Base-by-base conservation (phyloP, 2,888 invertebrate genomes). In the Ramazzottius varieornatus region DNA sequence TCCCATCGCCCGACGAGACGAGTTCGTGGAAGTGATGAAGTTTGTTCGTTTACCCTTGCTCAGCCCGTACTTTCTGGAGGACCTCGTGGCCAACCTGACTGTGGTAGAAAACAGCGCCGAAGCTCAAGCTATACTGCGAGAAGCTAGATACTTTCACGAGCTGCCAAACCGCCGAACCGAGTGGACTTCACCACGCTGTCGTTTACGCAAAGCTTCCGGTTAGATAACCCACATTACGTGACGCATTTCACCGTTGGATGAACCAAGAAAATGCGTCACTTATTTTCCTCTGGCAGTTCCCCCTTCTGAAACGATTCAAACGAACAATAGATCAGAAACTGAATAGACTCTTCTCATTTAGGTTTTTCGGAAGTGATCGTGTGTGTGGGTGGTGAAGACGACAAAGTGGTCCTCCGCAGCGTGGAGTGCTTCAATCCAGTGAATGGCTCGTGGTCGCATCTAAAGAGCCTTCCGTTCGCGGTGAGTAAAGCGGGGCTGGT, bases 401-500 rank as follows among this genome's bases (percentile, higher is more conserved):
- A 79, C 70, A 78, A 78, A 70, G 78, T 79, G 4, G 79, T 79
- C 4, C 70, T 79, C 24, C 71, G 79, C 33, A 78, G 77, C 66
- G 79, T 79, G 1, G 79, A 79, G 69, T 77, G 77, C 70, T 79
- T 75, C 70, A 76, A 78, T 68, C 78, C 79, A 1, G 70, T 71
- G 16, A 72, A 74, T 4, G 72, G 73, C 46, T 70, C 72, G 34
- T 79, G 79, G 79, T 73, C 74, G 66, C 75, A 77, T 8, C 72
- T 79, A 24, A 75, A 77, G 33, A 78, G 78, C 71, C 72, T 79
- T 20, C 79, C 79, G 4, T 79, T 78, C 72, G 79, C 79, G 34
- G 76, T 79, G 67, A 78, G 79, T 70, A 79, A 79, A 70, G 79
- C 79, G 72, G 79, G 79, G 13, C 70, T 79, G 65, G 79, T 79